These are phyloP conservation scores for Parascotia fuliginaria DNA, from an alignment of 2,888 invertebrate species.

Conservation along the genomic window DNA sequence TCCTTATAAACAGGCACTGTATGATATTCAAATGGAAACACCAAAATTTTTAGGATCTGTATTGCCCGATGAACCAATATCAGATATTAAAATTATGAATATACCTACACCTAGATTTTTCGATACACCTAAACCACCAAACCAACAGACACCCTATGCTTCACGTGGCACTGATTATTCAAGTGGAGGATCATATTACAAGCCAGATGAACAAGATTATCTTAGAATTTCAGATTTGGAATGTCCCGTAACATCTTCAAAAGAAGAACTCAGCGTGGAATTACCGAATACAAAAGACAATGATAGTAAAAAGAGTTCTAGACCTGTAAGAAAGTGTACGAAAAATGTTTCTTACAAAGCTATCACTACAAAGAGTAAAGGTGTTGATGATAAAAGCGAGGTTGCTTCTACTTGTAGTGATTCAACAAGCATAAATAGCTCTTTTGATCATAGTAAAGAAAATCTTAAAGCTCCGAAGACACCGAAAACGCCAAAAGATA, in stretches of 20 bases:
- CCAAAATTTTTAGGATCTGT: slow-evolving; percentile 82
- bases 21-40: slow-evolving; percentile 83
- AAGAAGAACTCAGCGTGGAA: slow-evolving; percentile 39
- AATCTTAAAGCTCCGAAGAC: slow-evolving; percentile 4
- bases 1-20: slow-evolving; percentile 83
- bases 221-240: slow-evolving; percentile 61
- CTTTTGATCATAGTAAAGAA: slow-evolving; percentile 43
- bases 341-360: slow-evolving; percentile 75
- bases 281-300: slow-evolving; percentile 34
- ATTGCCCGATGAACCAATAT: slow-evolving; percentile 73
- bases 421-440: slow-evolving; percentile 46
- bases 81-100: slow-evolving; percentile 85
- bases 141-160: slow-evolving; percentile 72
- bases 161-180: slow-evolving; percentile 86
- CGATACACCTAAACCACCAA: slow-evolving; percentile 66
- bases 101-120: slow-evolving; percentile 86
- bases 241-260: slow-evolving; percentile 54
- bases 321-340: slow-evolving; percentile 75
- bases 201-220: slow-evolving; percentile 87
- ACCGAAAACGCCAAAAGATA: slow-evolving; percentile 43
- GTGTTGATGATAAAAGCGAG: slow-evolving; percentile 48
- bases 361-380: slow-evolving; percentile 52
- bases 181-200: slow-evolving; percentile 87
- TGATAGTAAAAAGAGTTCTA: slow-evolving; percentile 46
- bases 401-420: slow-evolving; percentile 56